A percentile compares a stretch with the other conserved stretches of the same genome.
These are phyloP conservation scores for Eilema caniola DNA, from an alignment of 2,888 invertebrate genomes.

Conservation along the genomic window DNA sequence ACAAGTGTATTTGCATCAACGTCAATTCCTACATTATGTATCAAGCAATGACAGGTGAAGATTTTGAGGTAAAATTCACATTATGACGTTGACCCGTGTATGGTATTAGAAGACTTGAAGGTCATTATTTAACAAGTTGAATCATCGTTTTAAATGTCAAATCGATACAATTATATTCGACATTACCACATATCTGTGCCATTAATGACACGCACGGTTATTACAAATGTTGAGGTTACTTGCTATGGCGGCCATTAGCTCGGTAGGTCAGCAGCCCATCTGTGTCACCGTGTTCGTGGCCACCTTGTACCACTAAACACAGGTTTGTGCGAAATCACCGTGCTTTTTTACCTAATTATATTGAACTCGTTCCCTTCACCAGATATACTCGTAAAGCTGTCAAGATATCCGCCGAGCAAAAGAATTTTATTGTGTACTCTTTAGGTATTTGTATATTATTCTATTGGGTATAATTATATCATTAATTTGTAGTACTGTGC, in stretches of 20 bases:
- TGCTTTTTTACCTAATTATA: slow-evolving; percentile 27
- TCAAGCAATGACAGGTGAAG: not conserved
- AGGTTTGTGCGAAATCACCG: slow-evolving; percentile 21
- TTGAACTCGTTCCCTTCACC: not conserved
- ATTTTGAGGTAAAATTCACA: not conserved
- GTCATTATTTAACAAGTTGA: not conserved
- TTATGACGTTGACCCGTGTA: not conserved
- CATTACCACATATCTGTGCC: slow-evolving; percentile 28
- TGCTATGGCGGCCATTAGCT: slow-evolving; percentile 56
- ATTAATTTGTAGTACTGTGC: not conserved
- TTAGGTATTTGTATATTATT: too few relatives aligned
- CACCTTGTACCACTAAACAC: slow-evolving; percentile 31
- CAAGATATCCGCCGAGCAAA: not conserved
- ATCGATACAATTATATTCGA: slow-evolving; percentile 7
- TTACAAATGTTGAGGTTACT: slow-evolving; percentile 49
- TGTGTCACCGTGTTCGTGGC: slow-evolving; percentile 53
- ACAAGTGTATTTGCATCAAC: too few relatives aligned
- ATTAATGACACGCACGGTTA: slow-evolving; percentile 26
- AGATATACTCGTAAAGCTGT: not conserved
- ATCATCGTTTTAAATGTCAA: slow-evolving; percentile 7
- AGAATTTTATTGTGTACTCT: not conserved
- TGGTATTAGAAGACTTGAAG: not conserved
- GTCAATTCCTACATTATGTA: too few relatives aligned
- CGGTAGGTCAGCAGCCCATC: slow-evolving; percentile 56
- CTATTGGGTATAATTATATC: too few relatives aligned